Evolutionary conservation across 2,113 vertebrate genomes (phyloP).

Genomic region (Mobula hypostoma): DNA sequence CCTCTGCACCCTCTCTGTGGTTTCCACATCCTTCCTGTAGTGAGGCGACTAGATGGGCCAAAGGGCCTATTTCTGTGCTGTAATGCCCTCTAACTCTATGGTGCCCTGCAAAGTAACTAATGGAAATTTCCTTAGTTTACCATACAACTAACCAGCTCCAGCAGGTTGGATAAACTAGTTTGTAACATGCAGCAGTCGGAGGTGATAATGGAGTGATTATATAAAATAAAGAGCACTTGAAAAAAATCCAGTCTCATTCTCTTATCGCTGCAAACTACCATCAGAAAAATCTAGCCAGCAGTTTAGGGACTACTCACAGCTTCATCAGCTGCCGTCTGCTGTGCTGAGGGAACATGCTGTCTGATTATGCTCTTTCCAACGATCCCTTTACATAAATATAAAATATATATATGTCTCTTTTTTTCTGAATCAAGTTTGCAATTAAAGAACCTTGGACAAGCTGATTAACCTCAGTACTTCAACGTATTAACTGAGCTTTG

Average conservation of each 20-base stretch:
- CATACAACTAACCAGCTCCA: background rate
- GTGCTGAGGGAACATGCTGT: slow-evolving; percentile 39
- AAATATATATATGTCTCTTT: slow-evolving; percentile 44
- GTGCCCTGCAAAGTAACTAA: too few relatives aligned
- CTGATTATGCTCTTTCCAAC: slow-evolving; percentile 45
- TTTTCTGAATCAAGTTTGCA: slow-evolving; percentile 56
- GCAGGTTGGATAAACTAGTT: background rate
- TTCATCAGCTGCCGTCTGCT: background rate
- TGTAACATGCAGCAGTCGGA: background rate
- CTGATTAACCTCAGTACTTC: slow-evolving; percentile 62
- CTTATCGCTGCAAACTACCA: background rate
- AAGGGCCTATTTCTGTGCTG: too few relatives aligned
- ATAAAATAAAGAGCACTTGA: background rate
- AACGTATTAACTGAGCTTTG: slow-evolving; percentile 48
- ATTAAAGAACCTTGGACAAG: slow-evolving; percentile 61
- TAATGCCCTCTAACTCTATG: too few relatives aligned
- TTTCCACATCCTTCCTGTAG: too few relatives aligned
- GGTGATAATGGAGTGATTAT: background rate
- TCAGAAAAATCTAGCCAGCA: background rate
- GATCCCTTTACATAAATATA: slow-evolving; percentile 42
- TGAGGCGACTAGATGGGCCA: too few relatives aligned
- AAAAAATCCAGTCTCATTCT: background rate
- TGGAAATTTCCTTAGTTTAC: background rate
- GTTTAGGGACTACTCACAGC: slow-evolving; percentile 10
- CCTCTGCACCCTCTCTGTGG: too few relatives aligned